Conservation (phyloP, 2,113 vertebrate species). For the Neogale vison region DNA sequence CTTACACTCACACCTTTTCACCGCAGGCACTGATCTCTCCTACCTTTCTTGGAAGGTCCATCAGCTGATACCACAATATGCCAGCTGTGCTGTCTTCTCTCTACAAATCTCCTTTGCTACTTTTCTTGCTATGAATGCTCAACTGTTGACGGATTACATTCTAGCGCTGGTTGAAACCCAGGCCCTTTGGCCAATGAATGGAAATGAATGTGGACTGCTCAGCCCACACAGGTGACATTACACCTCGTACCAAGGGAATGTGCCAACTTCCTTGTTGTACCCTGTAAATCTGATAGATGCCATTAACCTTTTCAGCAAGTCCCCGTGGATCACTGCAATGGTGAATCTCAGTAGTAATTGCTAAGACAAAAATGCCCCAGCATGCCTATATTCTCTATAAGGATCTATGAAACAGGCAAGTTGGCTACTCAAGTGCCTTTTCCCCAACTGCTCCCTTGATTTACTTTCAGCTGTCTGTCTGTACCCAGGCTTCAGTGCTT, state of each 20-base stretch:
- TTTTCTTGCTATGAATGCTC: conserved; percentile 76
- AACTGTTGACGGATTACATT: conserved; percentile 83
- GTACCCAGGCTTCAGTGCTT: conserved; percentile 58
- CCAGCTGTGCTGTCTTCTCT: not conserved
- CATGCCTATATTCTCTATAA: conserved; percentile 37
- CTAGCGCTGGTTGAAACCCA: conserved; percentile 79
- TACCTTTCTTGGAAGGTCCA: conserved; percentile 26
- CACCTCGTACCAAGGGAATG: conserved; percentile 68
- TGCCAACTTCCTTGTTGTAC: conserved; percentile 81
- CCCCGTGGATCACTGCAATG: conserved; percentile 77
- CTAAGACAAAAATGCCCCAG: conserved; percentile 78
- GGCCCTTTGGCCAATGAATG: conserved; percentile 83
- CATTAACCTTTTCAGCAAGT: conserved; percentile 83
- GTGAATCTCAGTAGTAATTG: conserved; percentile 71
- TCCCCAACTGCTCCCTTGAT: conserved; percentile 71
- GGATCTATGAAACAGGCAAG: conserved; percentile 68
- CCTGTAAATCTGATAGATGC: conserved; percentile 82
- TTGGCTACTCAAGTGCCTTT: conserved; percentile 72
- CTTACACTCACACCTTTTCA: conserved; percentile 41
- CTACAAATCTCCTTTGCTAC: not conserved
- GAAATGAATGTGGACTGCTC: conserved; percentile 84
- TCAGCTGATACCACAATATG: not conserved
- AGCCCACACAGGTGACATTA: conserved; percentile 80
- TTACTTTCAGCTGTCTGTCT: conserved; percentile 67
- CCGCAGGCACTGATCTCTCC: not conserved